These are phyloP conservation scores for Thamnaconus septentrionalis DNA, from an alignment of 2,113 vertebrate genomes.

Conservation along the genomic window DNA sequence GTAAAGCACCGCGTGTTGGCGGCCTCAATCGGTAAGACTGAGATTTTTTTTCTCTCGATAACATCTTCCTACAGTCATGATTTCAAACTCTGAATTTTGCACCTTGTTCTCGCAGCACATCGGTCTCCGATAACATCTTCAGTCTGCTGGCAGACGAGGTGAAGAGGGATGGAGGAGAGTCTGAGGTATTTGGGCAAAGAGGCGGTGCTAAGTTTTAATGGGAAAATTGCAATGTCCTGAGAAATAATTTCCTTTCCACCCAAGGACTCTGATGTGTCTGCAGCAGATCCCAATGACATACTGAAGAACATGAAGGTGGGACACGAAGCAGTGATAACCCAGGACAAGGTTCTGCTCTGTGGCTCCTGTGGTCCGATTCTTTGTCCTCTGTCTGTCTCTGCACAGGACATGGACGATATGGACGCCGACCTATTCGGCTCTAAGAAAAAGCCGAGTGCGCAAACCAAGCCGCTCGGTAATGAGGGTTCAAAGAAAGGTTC, in stretches of 20 bases:
- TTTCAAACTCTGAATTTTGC: neutral
- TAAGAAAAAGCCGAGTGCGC: constrained; percentile 67
- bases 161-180: constrained; percentile 61
- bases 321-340: neutral
- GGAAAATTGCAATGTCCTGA: neutral
- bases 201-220: neutral
- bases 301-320: constrained; percentile 79
- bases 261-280: constrained; percentile 58
- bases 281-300: constrained; percentile 73
- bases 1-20: constrained; percentile 1
- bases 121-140: constrained; percentile 75
- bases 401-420: constrained; percentile 84
- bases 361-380: no score
- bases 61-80: neutral
- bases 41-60: no score
- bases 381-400: neutral
- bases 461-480: constrained; percentile 57
- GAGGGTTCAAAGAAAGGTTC: constrained; percentile 34
- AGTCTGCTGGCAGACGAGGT: constrained; percentile 68
- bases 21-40: constrained; percentile 16
- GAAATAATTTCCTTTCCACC: constrained; percentile 1
- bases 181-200: constrained; percentile 29
- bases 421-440: constrained; percentile 81
- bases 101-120: constrained; percentile 60
- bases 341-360: neutral